phyloP scores from a whole-genome alignment of 2,888 invertebrate species.

The Synergus japonicus region DNA sequence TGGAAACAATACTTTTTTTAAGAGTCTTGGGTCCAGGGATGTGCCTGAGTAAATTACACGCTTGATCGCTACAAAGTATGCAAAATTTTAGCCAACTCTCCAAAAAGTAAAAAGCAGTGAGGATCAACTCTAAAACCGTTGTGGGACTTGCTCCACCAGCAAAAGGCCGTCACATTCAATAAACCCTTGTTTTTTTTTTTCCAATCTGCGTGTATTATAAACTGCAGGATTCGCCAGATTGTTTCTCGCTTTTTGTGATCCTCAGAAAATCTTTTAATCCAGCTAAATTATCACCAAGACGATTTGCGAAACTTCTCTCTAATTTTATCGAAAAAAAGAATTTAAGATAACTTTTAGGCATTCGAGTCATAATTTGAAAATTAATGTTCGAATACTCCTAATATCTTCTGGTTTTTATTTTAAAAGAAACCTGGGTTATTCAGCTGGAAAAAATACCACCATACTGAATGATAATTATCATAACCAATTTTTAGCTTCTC shows the following conservation, averaged over 20 bases:
- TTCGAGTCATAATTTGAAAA: not conserved
- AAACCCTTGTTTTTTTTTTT: conserved; percentile 10
- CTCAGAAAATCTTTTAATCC: conserved; percentile 9
- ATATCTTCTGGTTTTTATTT: not conserved
- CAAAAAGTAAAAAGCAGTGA: conserved; percentile 53
- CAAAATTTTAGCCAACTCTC: conserved; percentile 53
- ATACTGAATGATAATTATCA: not conserved
- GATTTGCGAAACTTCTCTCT: not conserved
- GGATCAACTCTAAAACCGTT: conserved; percentile 49
- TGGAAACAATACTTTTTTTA: conserved; percentile 4
- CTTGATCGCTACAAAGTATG: conserved; percentile 54
- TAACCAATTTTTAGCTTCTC: not conserved
- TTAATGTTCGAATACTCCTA: not conserved
- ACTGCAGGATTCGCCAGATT: conserved; percentile 9
- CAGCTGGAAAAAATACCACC: not conserved
- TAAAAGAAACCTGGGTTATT: not conserved
- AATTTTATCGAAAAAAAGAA: not conserved
- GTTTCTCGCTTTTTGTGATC: conserved; percentile 20
- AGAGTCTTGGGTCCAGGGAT: conserved; percentile 43
- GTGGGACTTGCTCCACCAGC: conserved; percentile 26
- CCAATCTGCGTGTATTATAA: conserved; percentile 5
- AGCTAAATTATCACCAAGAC: not conserved
- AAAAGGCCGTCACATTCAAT: conserved; percentile 30
- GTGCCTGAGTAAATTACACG: conserved; percentile 55
- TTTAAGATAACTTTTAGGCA: too few relatives aligned